phyloP scores from a whole-genome alignment of 2,113 vertebrate genomes.

The Cyphomyrus plagiostoma region DNA sequence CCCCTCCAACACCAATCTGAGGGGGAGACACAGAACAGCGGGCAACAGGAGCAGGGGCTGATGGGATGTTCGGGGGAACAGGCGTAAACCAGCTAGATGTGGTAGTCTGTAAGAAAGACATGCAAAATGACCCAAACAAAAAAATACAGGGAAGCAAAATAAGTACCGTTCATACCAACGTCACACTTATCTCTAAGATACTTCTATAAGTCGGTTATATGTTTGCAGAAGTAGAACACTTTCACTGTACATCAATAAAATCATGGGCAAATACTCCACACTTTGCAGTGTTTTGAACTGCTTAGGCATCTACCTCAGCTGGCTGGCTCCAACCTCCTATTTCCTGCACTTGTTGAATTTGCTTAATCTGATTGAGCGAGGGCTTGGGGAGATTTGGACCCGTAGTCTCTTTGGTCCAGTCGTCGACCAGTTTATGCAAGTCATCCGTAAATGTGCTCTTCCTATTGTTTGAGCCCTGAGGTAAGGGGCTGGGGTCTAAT shows the following conservation, averaged over 20 bases:
- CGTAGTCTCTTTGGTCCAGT: slow-evolving; percentile 79
- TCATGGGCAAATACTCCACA: background rate
- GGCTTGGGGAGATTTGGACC: slow-evolving; percentile 65
- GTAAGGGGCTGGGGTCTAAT: slow-evolving; percentile 54
- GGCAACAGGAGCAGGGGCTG: slow-evolving; percentile 35
- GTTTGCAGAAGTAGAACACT: background rate
- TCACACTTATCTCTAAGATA: background rate
- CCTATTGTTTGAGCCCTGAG: slow-evolving; percentile 55
- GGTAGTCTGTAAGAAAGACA: slow-evolving; percentile 43
- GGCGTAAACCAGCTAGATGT: slow-evolving; percentile 57
- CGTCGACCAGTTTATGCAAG: slow-evolving; percentile 83
- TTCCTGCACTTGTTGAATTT: slow-evolving; percentile 79
- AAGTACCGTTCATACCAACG: background rate
- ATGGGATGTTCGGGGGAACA: slow-evolving; percentile 44
- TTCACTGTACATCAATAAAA: background rate
- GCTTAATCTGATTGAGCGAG: slow-evolving; percentile 85
- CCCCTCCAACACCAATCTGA: slow-evolving; percentile 45
- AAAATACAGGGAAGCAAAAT: background rate
- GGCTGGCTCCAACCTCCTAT: slow-evolving; percentile 68
- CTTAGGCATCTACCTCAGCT: slow-evolving; percentile 59
- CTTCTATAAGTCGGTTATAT: background rate
- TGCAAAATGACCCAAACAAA: background rate
- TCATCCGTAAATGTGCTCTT: slow-evolving; percentile 88
- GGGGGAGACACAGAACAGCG: slow-evolving; percentile 45
- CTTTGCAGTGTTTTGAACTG: background rate